Percentiles rank a stretch among this genome's conserved stretches.
These are phyloP conservation scores for Tortricodes alternella DNA, from an alignment of 2,888 invertebrate genomes.

Conservation along the genomic window DNA sequence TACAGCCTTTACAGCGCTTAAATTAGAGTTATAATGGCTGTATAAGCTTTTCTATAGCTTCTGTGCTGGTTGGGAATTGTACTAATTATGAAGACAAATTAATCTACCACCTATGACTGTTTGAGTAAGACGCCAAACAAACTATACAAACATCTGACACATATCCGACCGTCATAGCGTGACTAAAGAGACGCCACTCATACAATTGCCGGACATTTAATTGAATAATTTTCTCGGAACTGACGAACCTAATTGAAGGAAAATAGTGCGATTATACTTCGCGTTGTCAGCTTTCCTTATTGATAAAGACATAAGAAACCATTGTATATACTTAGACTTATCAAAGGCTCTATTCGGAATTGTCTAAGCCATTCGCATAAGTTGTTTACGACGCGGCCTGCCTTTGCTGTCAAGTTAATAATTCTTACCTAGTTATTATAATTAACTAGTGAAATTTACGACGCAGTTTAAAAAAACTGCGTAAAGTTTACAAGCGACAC, in stretches of 20 bases:
- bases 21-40: too few species aligned
- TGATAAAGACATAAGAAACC: neutral
- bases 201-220: slow-evolving; percentile 2
- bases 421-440: neutral
- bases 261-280: slow-evolving; percentile 5
- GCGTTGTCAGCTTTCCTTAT: slow-evolving; percentile 1
- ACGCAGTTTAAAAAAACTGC: slow-evolving; percentile 4
- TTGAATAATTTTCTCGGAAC: slow-evolving; percentile 21
- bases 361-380: neutral
- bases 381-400: too few species aligned
- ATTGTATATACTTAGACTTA: neutral
- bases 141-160: neutral
- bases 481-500: slow-evolving; percentile 7
- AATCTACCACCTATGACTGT: too few species aligned
- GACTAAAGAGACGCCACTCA: slow-evolving; percentile 6
- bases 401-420: too few species aligned
- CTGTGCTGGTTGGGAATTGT: too few species aligned
- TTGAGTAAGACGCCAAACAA: neutral
- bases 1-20: too few species aligned
- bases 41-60: too few species aligned
- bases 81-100: too few species aligned
- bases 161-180: neutral
- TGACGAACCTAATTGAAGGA: slow-evolving; percentile 3
- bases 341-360: neutral
- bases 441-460: neutral